phyloP scores from a whole-genome alignment of 2,888 invertebrate species.

The Drosophila putrida region DNA sequence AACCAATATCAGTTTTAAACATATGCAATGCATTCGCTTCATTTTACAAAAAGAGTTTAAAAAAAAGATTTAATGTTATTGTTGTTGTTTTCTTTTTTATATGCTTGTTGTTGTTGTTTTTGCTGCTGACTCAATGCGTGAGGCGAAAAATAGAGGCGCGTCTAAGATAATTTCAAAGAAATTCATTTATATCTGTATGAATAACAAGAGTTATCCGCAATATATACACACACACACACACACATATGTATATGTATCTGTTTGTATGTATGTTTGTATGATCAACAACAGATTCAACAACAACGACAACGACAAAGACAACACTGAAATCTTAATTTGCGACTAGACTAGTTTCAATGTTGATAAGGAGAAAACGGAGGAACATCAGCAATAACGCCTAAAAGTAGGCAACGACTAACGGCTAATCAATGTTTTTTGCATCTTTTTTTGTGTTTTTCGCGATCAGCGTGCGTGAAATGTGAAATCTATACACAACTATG shows the following conservation, averaged over 20 bases:
- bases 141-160: not conserved
- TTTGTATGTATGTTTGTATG: not conserved
- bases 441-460: constrained; percentile 7
- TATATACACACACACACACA: not conserved
- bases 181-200: not conserved
- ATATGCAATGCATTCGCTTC: not conserved
- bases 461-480: constrained; percentile 10
- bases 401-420: constrained; percentile 21
- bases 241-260: no score
- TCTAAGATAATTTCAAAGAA: not conserved
- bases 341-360: constrained; percentile 32
- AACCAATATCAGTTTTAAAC: not conserved
- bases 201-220: not conserved
- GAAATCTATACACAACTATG: constrained; percentile 4
- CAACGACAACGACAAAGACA: constrained; percentile 6
- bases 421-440: not conserved
- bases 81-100: not conserved
- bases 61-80: not conserved
- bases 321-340: constrained; percentile 27
- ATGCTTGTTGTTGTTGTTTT: not conserved
- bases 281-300: not conserved
- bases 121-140: not conserved
- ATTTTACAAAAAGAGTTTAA: not conserved
- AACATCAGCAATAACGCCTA: constrained; percentile 6
- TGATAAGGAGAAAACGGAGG: not conserved